Evolutionary conservation across 2,797 vertebrate species (phyloP).

Genomic region (Phylloscopus collybita): DNA sequence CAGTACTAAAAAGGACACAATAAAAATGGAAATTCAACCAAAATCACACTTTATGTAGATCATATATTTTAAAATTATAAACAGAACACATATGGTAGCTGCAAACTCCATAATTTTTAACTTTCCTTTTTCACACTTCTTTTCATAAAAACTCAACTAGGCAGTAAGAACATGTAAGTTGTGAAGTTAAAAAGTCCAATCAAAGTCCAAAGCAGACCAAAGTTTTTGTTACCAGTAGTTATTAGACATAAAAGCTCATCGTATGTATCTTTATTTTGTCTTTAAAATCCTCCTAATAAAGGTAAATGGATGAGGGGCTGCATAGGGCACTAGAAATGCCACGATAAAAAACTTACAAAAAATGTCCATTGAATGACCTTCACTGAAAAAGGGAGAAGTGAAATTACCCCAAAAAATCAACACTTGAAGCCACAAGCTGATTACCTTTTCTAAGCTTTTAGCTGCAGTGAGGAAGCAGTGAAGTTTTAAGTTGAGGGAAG

Average conservation of each 20-base stretch:
- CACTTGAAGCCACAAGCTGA: background rate
- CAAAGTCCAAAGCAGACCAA: background rate
- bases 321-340: background rate
- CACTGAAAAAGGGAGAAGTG: background rate
- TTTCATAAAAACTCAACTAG: constrained; percentile 4
- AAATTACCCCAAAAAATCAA: background rate
- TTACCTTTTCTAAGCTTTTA: background rate
- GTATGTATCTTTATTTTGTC: background rate
- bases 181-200: background rate
- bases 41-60: constrained; percentile 24
- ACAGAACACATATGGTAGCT: constrained; percentile 17
- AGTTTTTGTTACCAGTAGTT: background rate
- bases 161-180: background rate
- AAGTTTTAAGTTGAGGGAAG: background rate
- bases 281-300: background rate
- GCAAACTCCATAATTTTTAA: background rate
- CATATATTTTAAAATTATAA: constrained; percentile 32
- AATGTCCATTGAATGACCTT: background rate
- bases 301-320: background rate
- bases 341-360: accelerated
- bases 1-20: background rate
- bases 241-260: background rate
- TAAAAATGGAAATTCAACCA: constrained; percentile 34
- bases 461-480: background rate
- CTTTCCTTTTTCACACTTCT: constrained; percentile 26